Conservation (phyloP, 2,797 vertebrate genomes). For the Cephalopachus bancanus region DNA sequence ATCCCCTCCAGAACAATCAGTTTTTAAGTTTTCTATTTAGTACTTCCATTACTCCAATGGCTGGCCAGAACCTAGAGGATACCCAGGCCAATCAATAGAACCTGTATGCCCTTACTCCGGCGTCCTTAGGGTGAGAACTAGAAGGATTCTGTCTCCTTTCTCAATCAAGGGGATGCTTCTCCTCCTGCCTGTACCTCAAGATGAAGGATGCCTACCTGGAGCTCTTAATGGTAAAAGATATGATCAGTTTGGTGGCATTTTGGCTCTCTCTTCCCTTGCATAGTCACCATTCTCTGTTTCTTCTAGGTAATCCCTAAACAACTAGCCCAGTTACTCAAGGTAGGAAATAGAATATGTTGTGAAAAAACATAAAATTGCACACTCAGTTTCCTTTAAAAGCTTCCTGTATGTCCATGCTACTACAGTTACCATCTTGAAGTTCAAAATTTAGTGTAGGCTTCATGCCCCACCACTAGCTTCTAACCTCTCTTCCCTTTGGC, state of each 20-base stretch:
- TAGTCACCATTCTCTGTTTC: conserved; percentile 24
- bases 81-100: not conserved
- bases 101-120: not conserved
- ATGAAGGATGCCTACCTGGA: not conserved
- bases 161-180: not conserved
- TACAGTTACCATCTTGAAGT: not conserved
- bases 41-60: not conserved
- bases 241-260: not conserved
- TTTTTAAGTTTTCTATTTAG: not conserved
- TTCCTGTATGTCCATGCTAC: not conserved
- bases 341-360: conserved; percentile 12
- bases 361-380: conserved; percentile 12
- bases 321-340: not conserved
- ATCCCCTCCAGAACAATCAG: not conserved
- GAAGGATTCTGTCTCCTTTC: not conserved
- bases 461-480: not conserved
- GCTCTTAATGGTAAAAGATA: not conserved
- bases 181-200: not conserved
- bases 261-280: not conserved
- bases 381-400: not conserved
- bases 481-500: not conserved
- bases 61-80: not conserved
- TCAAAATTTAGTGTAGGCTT: conserved; percentile 5
- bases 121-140: not conserved
- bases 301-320: not conserved